Conservation (phyloP, 2,113 vertebrate genomes). For the Plecturocebus donacophilus region DNA sequence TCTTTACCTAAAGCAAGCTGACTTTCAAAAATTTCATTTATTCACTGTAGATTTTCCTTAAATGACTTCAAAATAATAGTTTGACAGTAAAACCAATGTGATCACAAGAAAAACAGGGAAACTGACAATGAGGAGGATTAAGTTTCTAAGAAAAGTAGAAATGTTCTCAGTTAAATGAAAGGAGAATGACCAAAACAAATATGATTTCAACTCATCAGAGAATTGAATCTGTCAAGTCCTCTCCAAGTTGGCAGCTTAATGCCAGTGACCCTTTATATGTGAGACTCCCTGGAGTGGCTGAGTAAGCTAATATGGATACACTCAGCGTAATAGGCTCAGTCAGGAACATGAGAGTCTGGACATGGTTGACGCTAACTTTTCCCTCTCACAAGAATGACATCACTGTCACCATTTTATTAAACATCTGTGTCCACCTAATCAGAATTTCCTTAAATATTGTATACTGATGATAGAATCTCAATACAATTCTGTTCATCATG, state of each 20-base stretch:
- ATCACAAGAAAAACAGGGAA: not conserved
- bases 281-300: not conserved
- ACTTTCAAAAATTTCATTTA: conserved; percentile 3
- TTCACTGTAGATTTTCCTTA: conserved; percentile 19
- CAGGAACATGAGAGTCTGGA: not conserved
- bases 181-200: not conserved
- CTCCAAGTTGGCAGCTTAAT: not conserved
- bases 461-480: not conserved
- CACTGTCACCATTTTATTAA: not conserved
- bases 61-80: conserved; percentile 7
- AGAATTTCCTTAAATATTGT: not conserved
- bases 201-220: not conserved
- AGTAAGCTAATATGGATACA: not conserved
- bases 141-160: not conserved
- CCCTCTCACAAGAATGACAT: not conserved
- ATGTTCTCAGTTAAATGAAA: not conserved
- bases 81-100: not conserved
- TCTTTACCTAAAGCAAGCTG: conserved; percentile 17
- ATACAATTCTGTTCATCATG: not conserved
- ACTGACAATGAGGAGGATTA: not conserved
- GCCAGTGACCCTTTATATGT: not conserved
- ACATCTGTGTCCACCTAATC: not conserved
- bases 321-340: too few relatives aligned
- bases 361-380: not conserved
- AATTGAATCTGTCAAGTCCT: not conserved